These are phyloP conservation scores for Perithous albicinctus DNA, from an alignment of 2,888 invertebrate species.

Conservation along the genomic window DNA sequence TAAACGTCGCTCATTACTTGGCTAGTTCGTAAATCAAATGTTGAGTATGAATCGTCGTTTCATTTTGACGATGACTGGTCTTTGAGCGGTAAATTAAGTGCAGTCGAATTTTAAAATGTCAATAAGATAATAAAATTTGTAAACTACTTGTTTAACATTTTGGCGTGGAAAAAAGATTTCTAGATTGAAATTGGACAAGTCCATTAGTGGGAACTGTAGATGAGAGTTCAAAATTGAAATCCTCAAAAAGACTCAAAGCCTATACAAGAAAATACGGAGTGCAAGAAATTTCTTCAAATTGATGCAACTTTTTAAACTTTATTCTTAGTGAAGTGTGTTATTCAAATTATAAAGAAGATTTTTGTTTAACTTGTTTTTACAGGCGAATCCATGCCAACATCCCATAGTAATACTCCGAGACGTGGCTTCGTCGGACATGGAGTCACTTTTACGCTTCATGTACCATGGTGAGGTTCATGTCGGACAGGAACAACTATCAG, in stretches of 20 bases:
- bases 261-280: too few relatives aligned
- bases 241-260: too few relatives aligned
- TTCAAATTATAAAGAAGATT: not conserved
- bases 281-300: too few relatives aligned
- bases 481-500: conserved; percentile 93
- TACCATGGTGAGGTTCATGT: conserved; percentile 97
- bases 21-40: conserved; percentile 70
- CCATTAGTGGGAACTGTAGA: too few relatives aligned
- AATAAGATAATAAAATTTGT: too few relatives aligned
- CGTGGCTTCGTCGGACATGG: conserved; percentile 94
- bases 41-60: conserved; percentile 34
- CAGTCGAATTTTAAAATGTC: too few relatives aligned
- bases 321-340: too few relatives aligned
- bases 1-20: conserved; percentile 70
- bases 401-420: conserved; percentile 95
- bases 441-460: conserved; percentile 95
- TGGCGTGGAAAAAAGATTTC: too few relatives aligned
- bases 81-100: not conserved
- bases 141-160: too few relatives aligned
- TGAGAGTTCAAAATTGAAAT: too few relatives aligned
- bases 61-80: not conserved
- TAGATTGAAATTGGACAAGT: too few relatives aligned
- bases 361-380: conserved; percentile 66
- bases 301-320: too few relatives aligned
- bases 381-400: conserved; percentile 95